Evolutionary conservation across 2,797 vertebrate genomes (phyloP).

Genomic region (Bufotes viridis): DNA sequence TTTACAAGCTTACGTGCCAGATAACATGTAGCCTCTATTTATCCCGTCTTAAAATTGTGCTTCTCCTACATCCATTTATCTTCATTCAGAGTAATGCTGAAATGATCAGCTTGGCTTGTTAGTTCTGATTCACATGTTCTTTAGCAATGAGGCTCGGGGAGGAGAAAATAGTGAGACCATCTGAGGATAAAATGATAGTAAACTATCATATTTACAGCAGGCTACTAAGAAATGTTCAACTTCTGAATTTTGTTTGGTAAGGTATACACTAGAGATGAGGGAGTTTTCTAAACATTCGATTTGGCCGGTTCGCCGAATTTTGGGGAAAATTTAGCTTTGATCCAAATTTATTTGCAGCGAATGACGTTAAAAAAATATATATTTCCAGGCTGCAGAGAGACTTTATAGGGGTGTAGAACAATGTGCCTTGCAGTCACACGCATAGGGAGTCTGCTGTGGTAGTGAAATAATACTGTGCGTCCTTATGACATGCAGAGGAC

Average conservation of each 20-base stretch:
- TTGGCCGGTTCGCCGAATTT: too few relatives aligned
- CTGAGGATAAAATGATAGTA: background rate
- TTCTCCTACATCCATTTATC: slow-evolving; percentile 76
- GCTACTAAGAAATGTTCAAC: background rate
- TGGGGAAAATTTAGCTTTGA: too few relatives aligned
- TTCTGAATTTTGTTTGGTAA: background rate
- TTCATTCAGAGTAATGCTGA: slow-evolving; percentile 72
- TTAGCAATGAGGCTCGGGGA: background rate
- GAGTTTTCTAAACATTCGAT: too few relatives aligned
- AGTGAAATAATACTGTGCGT: too few relatives aligned
- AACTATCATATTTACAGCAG: background rate
- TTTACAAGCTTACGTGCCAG: slow-evolving; percentile 77
- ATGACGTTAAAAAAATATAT: too few relatives aligned
- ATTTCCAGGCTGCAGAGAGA: too few relatives aligned
- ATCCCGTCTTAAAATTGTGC: slow-evolving; percentile 78
- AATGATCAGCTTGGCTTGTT: slow-evolving; percentile 64
- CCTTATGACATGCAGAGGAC: too few relatives aligned
- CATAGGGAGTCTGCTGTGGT: too few relatives aligned
- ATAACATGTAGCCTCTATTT: slow-evolving; percentile 80
- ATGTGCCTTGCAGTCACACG: too few relatives aligned
- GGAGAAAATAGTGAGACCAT: background rate
- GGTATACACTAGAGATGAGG: too few relatives aligned
- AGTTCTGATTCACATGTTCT: slow-evolving; percentile 21
- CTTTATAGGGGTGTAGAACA: too few relatives aligned
- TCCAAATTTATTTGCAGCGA: too few relatives aligned